Evolutionary conservation across 2,888 invertebrate species (phyloP).

Genomic region (Diarsia mendica): DNA sequence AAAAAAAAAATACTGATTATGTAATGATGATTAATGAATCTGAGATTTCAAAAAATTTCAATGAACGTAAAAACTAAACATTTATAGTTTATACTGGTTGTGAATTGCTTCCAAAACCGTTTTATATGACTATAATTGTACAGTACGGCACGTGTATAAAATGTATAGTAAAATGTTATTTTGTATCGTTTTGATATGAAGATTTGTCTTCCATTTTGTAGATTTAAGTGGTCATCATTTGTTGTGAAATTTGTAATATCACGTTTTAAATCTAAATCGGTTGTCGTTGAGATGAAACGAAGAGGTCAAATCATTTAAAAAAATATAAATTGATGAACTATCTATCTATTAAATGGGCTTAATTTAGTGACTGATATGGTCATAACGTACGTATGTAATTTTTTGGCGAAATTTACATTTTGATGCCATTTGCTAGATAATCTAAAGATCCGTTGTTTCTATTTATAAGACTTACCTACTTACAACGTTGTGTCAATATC

Average conservation of each 20-base stretch:
- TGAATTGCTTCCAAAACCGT: slow-evolving; percentile 45
- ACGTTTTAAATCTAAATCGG: slow-evolving; percentile 32
- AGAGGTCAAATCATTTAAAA: neutral
- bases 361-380: no score
- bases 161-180: slow-evolving; percentile 55
- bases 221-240: slow-evolving; percentile 70
- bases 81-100: slow-evolving; percentile 58
- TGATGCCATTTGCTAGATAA: no score
- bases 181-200: slow-evolving; percentile 69
- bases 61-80: neutral
- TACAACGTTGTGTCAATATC: neutral
- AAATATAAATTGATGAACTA: no score
- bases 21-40: neutral
- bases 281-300: slow-evolving; percentile 25
- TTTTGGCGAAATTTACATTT: no score
- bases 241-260: slow-evolving; percentile 41
- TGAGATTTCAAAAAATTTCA: neutral
- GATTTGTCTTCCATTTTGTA: slow-evolving; percentile 78
- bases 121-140: slow-evolving; percentile 29
- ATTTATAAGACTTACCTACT: neutral
- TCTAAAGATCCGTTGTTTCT: no score
- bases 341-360: no score
- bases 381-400: no score
- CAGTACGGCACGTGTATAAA: slow-evolving; percentile 44
- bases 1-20: neutral